Percentiles rank a stretch among this genome's conserved stretches.
These are phyloP conservation scores for Bothrops jararaca DNA, from an alignment of 2,113 vertebrate species.

Conservation along the genomic window DNA sequence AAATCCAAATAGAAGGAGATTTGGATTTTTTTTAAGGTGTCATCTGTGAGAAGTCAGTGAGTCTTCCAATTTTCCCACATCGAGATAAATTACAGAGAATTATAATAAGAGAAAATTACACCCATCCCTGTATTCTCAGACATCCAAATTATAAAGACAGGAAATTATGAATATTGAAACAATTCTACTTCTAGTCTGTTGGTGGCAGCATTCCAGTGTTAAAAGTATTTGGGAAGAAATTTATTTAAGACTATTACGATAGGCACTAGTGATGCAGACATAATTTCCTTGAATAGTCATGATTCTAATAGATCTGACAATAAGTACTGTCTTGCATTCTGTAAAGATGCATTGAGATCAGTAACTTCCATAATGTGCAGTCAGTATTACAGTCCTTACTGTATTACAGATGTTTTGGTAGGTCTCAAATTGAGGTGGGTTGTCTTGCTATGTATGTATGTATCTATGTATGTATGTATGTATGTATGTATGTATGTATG, in stretches of 20 bases:
- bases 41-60: neutral
- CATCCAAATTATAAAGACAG: neutral
- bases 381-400: neutral
- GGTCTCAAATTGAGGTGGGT: neutral
- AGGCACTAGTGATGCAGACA: neutral
- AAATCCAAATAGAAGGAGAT: neutral
- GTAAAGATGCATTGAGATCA: neutral
- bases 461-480: too few species aligned
- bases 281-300: neutral
- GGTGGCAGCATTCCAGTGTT: neutral
- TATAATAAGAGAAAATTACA: neutral
- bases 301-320: neutral
- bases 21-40: neutral
- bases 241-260: neutral
- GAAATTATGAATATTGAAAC: neutral
- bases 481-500: too few species aligned
- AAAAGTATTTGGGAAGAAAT: neutral
- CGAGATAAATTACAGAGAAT: neutral
- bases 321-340: neutral
- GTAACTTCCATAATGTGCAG: neutral
- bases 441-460: neutral
- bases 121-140: neutral
- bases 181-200: neutral
- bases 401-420: neutral
- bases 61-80: neutral